Percentiles rank a stretch among this genome's conserved stretches.
Conservation (phyloP, 1,140 invertebrate genomes). For the Drosophila grimshawi region DNA sequence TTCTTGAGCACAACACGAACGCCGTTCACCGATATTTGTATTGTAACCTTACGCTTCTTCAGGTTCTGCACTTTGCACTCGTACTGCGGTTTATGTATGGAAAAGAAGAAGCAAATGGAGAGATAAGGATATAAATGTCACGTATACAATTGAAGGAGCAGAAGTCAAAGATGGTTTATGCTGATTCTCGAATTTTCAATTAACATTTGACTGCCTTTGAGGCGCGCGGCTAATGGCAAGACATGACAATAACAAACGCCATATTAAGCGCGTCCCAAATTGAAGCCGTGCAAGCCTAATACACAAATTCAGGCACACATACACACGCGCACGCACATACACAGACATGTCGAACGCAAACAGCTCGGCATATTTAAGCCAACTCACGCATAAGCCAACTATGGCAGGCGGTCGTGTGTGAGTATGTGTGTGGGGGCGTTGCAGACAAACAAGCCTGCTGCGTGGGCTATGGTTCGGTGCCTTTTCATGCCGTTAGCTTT, state of each 20-base stretch:
- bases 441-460: slow-evolving; percentile 63
- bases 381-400: slow-evolving; percentile 61
- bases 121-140: slow-evolving; percentile 18
- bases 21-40: slow-evolving; percentile 97
- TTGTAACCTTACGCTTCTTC: slow-evolving; percentile 98
- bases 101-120: not conserved
- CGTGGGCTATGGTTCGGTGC: slow-evolving; percentile 37
- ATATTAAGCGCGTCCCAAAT: slow-evolving; percentile 50
- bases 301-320: slow-evolving; percentile 16
- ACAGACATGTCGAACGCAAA: slow-evolving; percentile 25
- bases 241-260: slow-evolving; percentile 79
- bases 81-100: slow-evolving; percentile 88
- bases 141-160: not conserved
- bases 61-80: slow-evolving; percentile 99
- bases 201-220: slow-evolving; percentile 72
- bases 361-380: slow-evolving; percentile 65
- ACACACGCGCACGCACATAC: slow-evolving; percentile 17
- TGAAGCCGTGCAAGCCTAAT: slow-evolving; percentile 58
- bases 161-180: slow-evolving; percentile 21
- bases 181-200: slow-evolving; percentile 72
- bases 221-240: slow-evolving; percentile 66
- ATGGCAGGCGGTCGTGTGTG: slow-evolving; percentile 5
- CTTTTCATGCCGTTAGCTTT: slow-evolving; percentile 61
- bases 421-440: slow-evolving; percentile 17
- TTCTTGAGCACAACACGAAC: slow-evolving; percentile 94